Evolutionary conservation across 2,888 invertebrate genomes (phyloP), one percentile per base, ranked within the genome.

Genomic region (Malacosoma neustria): DNA sequence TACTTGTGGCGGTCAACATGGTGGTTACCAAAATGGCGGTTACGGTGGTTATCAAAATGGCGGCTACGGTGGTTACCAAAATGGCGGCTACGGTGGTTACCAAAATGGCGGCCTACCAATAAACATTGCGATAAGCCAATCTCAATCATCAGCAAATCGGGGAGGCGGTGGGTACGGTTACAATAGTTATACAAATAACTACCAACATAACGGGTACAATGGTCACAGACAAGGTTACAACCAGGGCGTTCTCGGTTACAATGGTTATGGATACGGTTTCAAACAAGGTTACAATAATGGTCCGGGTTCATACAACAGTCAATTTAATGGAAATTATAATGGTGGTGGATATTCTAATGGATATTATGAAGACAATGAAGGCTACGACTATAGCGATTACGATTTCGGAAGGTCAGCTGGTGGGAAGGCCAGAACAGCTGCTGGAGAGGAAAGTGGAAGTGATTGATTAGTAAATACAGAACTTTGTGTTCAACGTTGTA

Each of bases 51-150:
- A 61, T 6, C 57, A 61, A 4, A 31, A 46, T 14, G 46, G 49
- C 1, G 48, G 52, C 0, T 46, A 48, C 31, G 45, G 44, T 3
- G 44, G 43, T 11, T 38, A 40, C 30, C 38, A 22, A 3, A 36
- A 45, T 12, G 42, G 42, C 4, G 51, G 49, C 0, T 45, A 49
- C n/a, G 47, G 48, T 11, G 51, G 55, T 3, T 48, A 61, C 6
- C 57, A 52, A 11, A 63, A 52, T 1, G 46, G 57, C 6, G 62
- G 65, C 0, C 57, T 68, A 35, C 72, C 77, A 3, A 73, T 84
- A 39, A 82, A 81, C 50, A 84, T 84, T 35, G 85, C 81, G 2
- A 76, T 84, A 37, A 84, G 82, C 36, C 85, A 84, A 43, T 81
- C 85, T 0, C 85, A 85, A 42, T 62, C 80, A 7, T 76, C 82